Evolutionary conservation across 2,797 vertebrate species (phyloP), one percentile per base, ranked within the genome.

Genomic region (Pangasius mekongensis): DNA sequence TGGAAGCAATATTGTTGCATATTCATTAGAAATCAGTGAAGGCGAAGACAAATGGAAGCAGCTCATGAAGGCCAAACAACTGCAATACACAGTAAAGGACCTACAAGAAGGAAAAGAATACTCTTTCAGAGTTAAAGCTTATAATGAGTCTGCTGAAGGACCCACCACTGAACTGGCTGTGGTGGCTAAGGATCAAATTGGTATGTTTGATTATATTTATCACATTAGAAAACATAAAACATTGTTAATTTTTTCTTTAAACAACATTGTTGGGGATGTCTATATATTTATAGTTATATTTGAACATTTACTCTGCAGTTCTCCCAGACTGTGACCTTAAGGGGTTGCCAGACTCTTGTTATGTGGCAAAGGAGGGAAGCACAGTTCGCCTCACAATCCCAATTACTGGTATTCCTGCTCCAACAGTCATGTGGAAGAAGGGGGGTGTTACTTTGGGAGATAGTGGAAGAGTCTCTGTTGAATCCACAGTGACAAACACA

Each of bases 131-230:
- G 97, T 99, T 87, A 97, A 96, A 85, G 98, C 98, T 0, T 95
- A 98, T 66, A 99, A 99, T 82, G 97, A 98, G 91, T 96, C 98
- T 47, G 98, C 98, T 90, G 98, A 97, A 91, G 98, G 99, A 90
- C 97, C 96, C 11, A 97, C 97, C 74, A 95, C 94, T 24, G 99
- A 99, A 91, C 95, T 99, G 83, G 93, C 95, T 80, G 91, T 96
- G 52, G 82, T 98, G 13, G 98, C 98, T 87, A 99, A 97, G 92
- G 98, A 99, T 93, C 98, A 99, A 94, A 95, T 98, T 90, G 97
- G 99, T 99, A 94, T 80, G 47, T 84, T 54, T 84, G 16, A 54
- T 71, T 36, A 84, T 22, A 54, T 69, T 69, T 49, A 66, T 33
- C 8, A 33, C 5, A 30, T 47, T 36, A 54, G 9, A 84, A 22